Percentiles rank a stretch among this genome's conserved stretches.
Conservation (phyloP, 1,140 invertebrate species). For the Drosophila guanche region DNA sequence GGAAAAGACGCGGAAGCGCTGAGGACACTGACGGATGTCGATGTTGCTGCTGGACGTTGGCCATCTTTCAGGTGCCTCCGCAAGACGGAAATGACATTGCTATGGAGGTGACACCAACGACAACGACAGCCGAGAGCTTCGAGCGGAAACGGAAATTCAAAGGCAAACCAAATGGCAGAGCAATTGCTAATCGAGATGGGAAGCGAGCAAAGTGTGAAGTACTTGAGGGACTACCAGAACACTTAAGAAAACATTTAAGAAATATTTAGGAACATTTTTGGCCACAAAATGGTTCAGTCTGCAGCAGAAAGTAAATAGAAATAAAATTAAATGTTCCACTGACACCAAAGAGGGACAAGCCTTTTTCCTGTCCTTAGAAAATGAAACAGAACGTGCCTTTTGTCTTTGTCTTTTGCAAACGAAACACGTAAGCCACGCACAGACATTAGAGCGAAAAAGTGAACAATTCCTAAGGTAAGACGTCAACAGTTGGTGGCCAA, state of each 20-base stretch:
- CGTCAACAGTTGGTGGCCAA: slow-evolving; percentile 22
- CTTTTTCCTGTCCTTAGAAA: slow-evolving; percentile 35
- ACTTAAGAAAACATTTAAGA: not conserved
- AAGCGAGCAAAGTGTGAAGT: slow-evolving; percentile 8
- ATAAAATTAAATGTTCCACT: slow-evolving; percentile 40
- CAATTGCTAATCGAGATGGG: slow-evolving; percentile 39
- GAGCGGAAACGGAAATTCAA: slow-evolving; percentile 50
- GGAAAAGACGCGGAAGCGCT: slow-evolving; percentile 52
- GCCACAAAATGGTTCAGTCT: not conserved
- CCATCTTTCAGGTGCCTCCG: slow-evolving; percentile 13
- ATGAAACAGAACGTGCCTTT: slow-evolving; percentile 41
- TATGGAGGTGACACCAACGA: slow-evolving; percentile 42
- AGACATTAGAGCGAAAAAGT: slow-evolving; percentile 53
- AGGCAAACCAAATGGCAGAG: slow-evolving; percentile 37
- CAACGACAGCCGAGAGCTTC: not conserved
- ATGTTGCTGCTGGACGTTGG: slow-evolving; percentile 27
- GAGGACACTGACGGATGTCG: slow-evolving; percentile 53
- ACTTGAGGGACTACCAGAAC: not conserved
- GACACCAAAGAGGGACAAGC: slow-evolving; percentile 20
- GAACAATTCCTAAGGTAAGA: slow-evolving; percentile 49
- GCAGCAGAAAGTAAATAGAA: slow-evolving; percentile 13
- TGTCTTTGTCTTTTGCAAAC: slow-evolving; percentile 7
- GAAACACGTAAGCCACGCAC: slow-evolving; percentile 52
- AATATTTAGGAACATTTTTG: slow-evolving; percentile 1
- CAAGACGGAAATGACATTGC: slow-evolving; percentile 41